phyloP scores from a whole-genome alignment of 2,888 invertebrate species.

The Brachyptera putata region DNA sequence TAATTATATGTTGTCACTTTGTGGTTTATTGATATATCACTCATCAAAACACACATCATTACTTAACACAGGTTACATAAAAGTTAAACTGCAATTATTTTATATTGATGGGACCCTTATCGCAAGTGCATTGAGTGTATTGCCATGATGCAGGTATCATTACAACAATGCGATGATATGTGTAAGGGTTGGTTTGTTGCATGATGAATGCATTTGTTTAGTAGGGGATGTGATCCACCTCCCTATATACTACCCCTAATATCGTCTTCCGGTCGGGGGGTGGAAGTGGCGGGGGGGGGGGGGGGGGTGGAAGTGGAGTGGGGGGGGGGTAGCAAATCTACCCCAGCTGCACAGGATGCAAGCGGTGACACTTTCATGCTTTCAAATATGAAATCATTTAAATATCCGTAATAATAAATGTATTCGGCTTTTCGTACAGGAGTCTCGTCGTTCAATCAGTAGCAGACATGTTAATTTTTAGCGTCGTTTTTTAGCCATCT shows the following conservation, averaged over 20 bases:
- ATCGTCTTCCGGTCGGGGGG: neutral
- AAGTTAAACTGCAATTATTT: too few relatives aligned
- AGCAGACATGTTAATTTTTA: neutral
- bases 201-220: neutral
- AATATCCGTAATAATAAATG: too few relatives aligned
- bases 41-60: too few relatives aligned
- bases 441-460: neutral
- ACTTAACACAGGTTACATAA: too few relatives aligned
- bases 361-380: neutral
- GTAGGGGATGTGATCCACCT: neutral
- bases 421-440: too few relatives aligned
- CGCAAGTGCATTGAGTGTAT: too few relatives aligned
- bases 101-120: too few relatives aligned
- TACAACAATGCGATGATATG: neutral
- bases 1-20: too few relatives aligned
- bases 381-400: too few relatives aligned
- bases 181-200: neutral
- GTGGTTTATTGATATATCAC: too few relatives aligned
- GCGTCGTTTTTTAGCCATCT: neutral
- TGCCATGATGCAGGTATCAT: constrained; percentile 2
- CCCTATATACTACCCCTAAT: neutral
- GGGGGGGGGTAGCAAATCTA: too few relatives aligned
- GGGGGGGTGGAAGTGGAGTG: neutral
- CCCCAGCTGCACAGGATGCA: constrained; percentile 2
- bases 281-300: neutral